Conservation (phyloP, 2,888 invertebrate species). For the Bellardia pandia region DNA sequence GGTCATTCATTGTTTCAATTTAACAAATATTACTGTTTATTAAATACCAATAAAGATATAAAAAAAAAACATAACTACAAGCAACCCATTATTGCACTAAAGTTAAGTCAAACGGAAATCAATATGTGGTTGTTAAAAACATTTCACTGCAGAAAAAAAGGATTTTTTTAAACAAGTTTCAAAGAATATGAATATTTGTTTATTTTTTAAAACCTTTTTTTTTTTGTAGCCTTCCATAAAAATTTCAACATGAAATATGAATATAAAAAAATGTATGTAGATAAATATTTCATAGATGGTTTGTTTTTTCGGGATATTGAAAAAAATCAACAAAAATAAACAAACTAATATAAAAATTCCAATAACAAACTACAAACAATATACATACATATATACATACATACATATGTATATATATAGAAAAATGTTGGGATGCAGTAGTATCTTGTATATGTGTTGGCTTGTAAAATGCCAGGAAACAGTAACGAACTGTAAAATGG, state of each 20-base stretch:
- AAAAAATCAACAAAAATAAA: conserved; percentile 29
- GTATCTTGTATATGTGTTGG: neutral
- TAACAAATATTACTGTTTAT: conserved; percentile 60
- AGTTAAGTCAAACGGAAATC: conserved; percentile 71
- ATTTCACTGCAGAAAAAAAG: conserved; percentile 28
- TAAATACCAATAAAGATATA: conserved; percentile 55
- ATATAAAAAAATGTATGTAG: conserved; percentile 21
- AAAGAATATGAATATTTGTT: conserved; percentile 49
- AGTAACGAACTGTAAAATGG: conserved; percentile 69
- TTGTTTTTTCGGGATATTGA: conserved; percentile 16
- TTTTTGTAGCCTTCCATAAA: conserved; percentile 29
- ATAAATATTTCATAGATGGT: conserved; percentile 52
- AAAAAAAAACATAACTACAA: neutral
- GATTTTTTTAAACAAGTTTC: conserved; percentile 41
- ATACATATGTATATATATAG: neutral
- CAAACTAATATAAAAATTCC: conserved; percentile 70
- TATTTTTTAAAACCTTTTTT: conserved; percentile 35
- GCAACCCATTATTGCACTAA: conserved; percentile 38
- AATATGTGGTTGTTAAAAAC: conserved; percentile 64
- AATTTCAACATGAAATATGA: conserved; percentile 50
- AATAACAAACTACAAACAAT: conserved; percentile 54
- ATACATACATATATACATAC: neutral
- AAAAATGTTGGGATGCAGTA: neutral
- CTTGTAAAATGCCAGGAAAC: conserved; percentile 56
- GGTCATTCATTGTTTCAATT: conserved; percentile 53